A percentile compares a stretch with the other conserved stretches of the same genome.
Conservation (phyloP, 92 coral and sea anemone genomes). For the Phenganax marumi region DNA sequence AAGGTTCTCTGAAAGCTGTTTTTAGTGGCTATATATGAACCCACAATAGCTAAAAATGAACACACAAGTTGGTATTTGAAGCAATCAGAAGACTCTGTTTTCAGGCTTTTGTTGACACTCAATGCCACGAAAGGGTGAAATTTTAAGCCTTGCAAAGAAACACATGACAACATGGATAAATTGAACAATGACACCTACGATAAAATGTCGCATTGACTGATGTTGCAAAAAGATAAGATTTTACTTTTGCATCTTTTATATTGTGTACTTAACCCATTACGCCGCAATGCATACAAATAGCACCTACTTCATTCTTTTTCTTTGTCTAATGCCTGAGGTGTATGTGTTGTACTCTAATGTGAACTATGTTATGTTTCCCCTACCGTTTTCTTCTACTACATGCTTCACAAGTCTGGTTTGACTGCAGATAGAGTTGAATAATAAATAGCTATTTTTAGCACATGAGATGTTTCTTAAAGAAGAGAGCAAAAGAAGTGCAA, state of each 20-base stretch:
- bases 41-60: not conserved
- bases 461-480: slow-evolving; percentile 12
- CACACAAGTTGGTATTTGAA: not conserved
- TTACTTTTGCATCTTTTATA: not conserved
- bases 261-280: no score
- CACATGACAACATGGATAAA: not conserved
- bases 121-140: not conserved
- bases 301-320: no score
- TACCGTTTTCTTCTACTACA: no score
- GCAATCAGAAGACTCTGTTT: not conserved
- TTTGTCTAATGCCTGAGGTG: no score
- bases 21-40: not conserved
- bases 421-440: no score
- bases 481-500: slow-evolving; percentile 34
- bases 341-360: no score
- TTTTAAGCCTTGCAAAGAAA: not conserved
- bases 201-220: not conserved
- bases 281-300: no score
- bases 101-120: slow-evolving; percentile 7
- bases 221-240: not conserved
- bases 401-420: no score
- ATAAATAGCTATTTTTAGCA: not conserved
- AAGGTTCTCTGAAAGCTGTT: not conserved
- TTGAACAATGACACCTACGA: not conserved
- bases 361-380: no score